Evolutionary conservation across 2,113 vertebrate species (phyloP).

Genomic region (Nannospalax galili): DNA sequence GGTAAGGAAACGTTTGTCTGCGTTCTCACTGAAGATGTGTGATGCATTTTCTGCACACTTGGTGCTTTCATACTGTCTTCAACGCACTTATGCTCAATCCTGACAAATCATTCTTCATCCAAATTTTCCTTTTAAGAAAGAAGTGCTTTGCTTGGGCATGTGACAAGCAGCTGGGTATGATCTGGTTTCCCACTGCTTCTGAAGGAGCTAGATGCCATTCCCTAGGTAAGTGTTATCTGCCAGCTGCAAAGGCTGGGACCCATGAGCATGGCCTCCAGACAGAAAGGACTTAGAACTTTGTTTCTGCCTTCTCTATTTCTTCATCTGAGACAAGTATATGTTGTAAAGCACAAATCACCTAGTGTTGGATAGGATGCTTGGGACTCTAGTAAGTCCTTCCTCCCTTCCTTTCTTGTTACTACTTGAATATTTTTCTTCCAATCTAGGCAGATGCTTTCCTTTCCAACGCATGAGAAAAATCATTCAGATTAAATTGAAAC

Average conservation of each 20-base stretch:
- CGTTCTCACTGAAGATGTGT: slow-evolving; percentile 79
- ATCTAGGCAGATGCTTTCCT: neutral
- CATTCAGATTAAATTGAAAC: neutral
- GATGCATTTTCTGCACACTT: slow-evolving; percentile 56
- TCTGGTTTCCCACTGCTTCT: slow-evolving; percentile 19
- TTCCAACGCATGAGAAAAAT: neutral
- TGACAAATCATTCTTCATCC: slow-evolving; percentile 68
- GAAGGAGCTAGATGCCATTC: neutral
- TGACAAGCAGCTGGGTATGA: neutral
- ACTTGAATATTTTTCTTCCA: neutral
- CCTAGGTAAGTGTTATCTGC: neutral
- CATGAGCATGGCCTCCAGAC: no score
- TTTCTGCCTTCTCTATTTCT: slow-evolving; percentile 23
- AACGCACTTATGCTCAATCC: neutral
- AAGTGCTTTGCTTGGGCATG: slow-evolving; percentile 52
- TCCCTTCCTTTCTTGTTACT: neutral
- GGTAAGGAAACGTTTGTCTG: slow-evolving; percentile 79
- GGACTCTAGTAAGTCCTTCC: accelerated
- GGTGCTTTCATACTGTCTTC: slow-evolving; percentile 62
- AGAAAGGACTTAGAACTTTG: neutral
- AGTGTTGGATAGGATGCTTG: neutral
- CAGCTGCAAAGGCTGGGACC: neutral
- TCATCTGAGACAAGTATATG: neutral
- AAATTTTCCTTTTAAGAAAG: slow-evolving; percentile 63
- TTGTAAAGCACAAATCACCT: neutral